Base-by-base conservation (phyloP, 35 echinoderm and acorn worm species). In the Holothuria glaberrima region DNA sequence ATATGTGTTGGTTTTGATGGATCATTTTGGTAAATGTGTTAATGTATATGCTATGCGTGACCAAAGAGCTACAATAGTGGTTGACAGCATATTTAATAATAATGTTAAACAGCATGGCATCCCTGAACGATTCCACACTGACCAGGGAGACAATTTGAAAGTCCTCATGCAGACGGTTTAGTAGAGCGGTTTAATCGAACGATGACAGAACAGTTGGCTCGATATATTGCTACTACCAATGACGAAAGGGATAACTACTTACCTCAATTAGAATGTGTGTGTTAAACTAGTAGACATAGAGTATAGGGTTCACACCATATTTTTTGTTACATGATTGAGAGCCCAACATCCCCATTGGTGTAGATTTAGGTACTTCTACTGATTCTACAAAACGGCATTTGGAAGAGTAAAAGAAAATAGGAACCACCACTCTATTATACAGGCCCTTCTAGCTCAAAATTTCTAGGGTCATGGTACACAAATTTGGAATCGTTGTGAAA, bases 91-190 rank as follows among this genome's bases (percentile, higher is more conserved):
- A n/a, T n/a, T n/a, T n/a, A n/a, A n/a, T n/a, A n/a, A n/a, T n/a
- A n/a, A n/a, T n/a, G n/a, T n/a, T n/a, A n/a, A n/a, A n/a, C n/a
- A n/a, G n/a, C n/a, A n/a, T 95, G 93, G 90, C 26, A 71, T 89
- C 9, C 93, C 89, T 16, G 59, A 82, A 10, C 24, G 93, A 62
- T 56, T 95, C 17, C 93, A 95, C 48, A 88, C 89, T 6, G 93
- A 95, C 64, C 93, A 95, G 73, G 89, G 89, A 56, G 89, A 28
- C 77, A 95, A 18, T 94, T 94, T 90, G 92, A 94, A 20, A 34
- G 41, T 26, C 91, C 91, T 9, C 68, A 92, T 61, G 70, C 48
- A 12, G 89, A 92, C 25, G 91, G 85, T 16, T 74, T 79, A 31
- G 56, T 34, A 6, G 91, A 89, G 32, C 48, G 91, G 2, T 92